Percentiles rank a stretch among this genome's conserved stretches.
These are phyloP conservation scores for Drosophila phalerata DNA, from an alignment of 2,888 invertebrate genomes.

Conservation along the genomic window DNA sequence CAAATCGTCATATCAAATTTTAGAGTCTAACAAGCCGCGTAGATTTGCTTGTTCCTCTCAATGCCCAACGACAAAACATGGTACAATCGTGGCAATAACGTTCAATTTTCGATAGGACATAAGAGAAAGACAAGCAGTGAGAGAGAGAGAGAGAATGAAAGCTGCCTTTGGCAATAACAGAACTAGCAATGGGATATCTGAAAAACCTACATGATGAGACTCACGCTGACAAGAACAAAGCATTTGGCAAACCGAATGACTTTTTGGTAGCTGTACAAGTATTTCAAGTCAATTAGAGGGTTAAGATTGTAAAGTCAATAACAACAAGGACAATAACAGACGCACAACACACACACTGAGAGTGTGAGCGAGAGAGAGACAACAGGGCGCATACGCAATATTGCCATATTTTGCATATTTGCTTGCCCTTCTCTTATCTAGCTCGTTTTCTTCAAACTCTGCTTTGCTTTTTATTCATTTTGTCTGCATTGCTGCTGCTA, in stretches of 20 bases:
- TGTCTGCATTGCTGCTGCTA: slow-evolving; percentile 23
- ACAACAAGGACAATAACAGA: slow-evolving; percentile 13
- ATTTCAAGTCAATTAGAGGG: slow-evolving; percentile 61
- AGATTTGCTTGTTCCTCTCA: slow-evolving; percentile 33
- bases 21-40: slow-evolving; percentile 50
- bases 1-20: slow-evolving; percentile 60
- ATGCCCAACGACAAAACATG: slow-evolving; percentile 36
- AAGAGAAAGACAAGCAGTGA: not conserved
- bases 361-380: too few species aligned
- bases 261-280: slow-evolving; percentile 26
- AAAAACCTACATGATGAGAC: slow-evolving; percentile 7
- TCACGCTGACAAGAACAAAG: slow-evolving; percentile 1
- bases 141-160: not conserved
- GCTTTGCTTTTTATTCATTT: slow-evolving; percentile 3
- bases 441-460: not conserved
- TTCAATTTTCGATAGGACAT: slow-evolving; percentile 57
- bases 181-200: slow-evolving; percentile 11
- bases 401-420: slow-evolving; percentile 47
- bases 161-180: slow-evolving; percentile 10
- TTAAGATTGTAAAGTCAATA: slow-evolving; percentile 37
- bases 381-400: slow-evolving; percentile 55
- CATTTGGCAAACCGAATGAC: slow-evolving; percentile 28
- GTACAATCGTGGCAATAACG: slow-evolving; percentile 61
- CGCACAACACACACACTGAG: slow-evolving; percentile 1
- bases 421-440: not conserved